phyloP scores from a whole-genome alignment of 2,113 vertebrate genomes.

The Numenius arquata region DNA sequence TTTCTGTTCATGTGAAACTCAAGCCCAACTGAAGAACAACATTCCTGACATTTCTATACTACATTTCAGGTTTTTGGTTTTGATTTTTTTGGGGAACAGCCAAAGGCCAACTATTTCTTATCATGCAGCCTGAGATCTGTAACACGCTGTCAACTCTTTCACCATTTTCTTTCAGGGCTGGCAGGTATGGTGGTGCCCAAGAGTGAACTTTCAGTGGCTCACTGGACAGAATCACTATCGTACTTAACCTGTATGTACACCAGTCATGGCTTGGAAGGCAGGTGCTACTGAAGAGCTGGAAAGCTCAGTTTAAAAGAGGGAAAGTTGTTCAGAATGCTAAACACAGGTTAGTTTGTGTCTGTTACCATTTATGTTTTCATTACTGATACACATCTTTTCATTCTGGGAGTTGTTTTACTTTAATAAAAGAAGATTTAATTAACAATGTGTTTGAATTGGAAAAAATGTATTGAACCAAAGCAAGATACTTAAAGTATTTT shows the following conservation, averaged over 20 bases:
- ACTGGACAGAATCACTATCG: not conserved
- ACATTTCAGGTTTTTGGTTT: not conserved
- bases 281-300: not conserved
- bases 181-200: not conserved
- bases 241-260: not conserved
- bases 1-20: not conserved
- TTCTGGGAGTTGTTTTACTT: not conserved
- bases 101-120: not conserved
- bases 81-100: not conserved
- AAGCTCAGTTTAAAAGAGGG: not conserved
- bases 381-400: not conserved
- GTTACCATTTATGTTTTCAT: not conserved
- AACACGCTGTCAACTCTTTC: not conserved
- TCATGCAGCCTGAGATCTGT: not conserved
- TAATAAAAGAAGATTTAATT: not conserved
- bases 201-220: not conserved
- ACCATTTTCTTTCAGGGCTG: not conserved
- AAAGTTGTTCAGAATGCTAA: not conserved
- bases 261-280: not conserved
- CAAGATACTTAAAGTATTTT: not conserved
- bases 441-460: not conserved
- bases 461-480: conserved; percentile 31
- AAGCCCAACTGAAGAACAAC: not conserved
- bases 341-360: not conserved
- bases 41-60: conserved; percentile 11